Evolutionary conservation across 2,888 invertebrate species (phyloP).

Genomic region (Octodonta nipae): DNA sequence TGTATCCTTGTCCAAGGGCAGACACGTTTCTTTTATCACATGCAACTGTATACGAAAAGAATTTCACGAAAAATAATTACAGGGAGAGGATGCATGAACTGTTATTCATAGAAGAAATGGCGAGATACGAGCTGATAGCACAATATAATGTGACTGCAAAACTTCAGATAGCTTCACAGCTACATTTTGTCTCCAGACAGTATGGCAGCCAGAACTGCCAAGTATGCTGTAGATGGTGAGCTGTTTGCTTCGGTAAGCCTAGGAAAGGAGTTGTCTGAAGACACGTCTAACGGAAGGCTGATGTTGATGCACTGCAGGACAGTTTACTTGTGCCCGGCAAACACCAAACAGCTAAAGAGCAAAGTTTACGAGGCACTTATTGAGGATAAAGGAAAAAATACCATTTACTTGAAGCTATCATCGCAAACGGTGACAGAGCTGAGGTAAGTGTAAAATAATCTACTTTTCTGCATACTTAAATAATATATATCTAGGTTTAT

Average conservation of each 20-base stretch:
- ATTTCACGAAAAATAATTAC: constrained; percentile 55
- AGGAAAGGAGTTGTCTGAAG: constrained; percentile 64
- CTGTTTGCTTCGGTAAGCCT: constrained; percentile 60
- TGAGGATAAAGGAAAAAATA: constrained; percentile 61
- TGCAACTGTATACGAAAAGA: constrained; percentile 49
- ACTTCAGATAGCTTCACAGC: constrained; percentile 48
- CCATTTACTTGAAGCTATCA: constrained; percentile 50
- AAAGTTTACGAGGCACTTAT: constrained; percentile 62
- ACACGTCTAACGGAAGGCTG: constrained; percentile 65
- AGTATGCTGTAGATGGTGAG: constrained; percentile 63
- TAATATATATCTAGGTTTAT: no score
- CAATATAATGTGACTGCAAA: constrained; percentile 56
- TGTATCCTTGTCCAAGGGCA: constrained; percentile 54
- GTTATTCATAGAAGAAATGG: constrained; percentile 64
- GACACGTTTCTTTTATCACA: constrained; percentile 55
- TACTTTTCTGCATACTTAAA: no score
- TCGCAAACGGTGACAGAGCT: constrained; percentile 22
- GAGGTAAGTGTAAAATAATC: no score
- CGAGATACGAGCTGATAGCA: constrained; percentile 50
- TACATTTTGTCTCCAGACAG: constrained; percentile 57
- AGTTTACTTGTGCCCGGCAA: constrained; percentile 37
- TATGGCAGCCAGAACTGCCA: constrained; percentile 56
- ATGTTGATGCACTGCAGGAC: constrained; percentile 63
- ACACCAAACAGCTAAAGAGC: constrained; percentile 23
- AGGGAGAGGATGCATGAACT: constrained; percentile 60